Evolutionary conservation across 1,140 invertebrate species (phyloP).

Genomic region (Pachypeltis micranthus): DNA sequence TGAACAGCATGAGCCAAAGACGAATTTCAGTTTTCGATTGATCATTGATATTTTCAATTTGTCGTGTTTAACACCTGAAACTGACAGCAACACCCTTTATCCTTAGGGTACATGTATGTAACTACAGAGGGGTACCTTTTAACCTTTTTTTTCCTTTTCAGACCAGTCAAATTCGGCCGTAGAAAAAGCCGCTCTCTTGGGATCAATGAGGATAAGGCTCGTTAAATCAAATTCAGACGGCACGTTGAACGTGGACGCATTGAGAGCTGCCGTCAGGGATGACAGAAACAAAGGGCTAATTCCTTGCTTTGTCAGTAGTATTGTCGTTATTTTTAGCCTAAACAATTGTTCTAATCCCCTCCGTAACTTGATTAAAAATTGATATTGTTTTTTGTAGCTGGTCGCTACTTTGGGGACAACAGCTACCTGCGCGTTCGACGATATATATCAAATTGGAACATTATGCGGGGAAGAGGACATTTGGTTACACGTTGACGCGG

Average conservation of each 20-base stretch:
- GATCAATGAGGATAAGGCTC: slow-evolving; percentile 66
- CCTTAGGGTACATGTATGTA: no score
- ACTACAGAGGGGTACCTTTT: no score
- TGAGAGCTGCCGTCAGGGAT: slow-evolving; percentile 60
- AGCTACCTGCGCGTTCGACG: slow-evolving; percentile 84
- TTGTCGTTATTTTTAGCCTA: background rate
- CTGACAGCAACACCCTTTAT: no score
- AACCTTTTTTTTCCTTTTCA: slow-evolving; percentile 25
- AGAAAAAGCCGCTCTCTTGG: slow-evolving; percentile 73
- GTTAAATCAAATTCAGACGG: slow-evolving; percentile 62
- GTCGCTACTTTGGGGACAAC: slow-evolving; percentile 85
- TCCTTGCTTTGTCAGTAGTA: slow-evolving; percentile 51
- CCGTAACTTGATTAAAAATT: slow-evolving; percentile 9
- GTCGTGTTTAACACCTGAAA: no score
- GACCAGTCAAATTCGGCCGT: slow-evolving; percentile 86
- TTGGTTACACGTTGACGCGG: slow-evolving; percentile 83
- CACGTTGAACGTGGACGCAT: slow-evolving; percentile 56
- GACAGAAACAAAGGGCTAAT: slow-evolving; percentile 59
- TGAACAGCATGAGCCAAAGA: no score
- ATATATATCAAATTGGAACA: slow-evolving; percentile 64
- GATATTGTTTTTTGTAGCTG: slow-evolving; percentile 35
- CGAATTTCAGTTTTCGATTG: no score
- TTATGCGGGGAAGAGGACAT: slow-evolving; percentile 62
- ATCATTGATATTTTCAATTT: no score
- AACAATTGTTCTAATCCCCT: background rate